These are phyloP conservation scores for Pedionomus torquatus DNA, from an alignment of 2,113 vertebrate genomes.

Conservation along the genomic window DNA sequence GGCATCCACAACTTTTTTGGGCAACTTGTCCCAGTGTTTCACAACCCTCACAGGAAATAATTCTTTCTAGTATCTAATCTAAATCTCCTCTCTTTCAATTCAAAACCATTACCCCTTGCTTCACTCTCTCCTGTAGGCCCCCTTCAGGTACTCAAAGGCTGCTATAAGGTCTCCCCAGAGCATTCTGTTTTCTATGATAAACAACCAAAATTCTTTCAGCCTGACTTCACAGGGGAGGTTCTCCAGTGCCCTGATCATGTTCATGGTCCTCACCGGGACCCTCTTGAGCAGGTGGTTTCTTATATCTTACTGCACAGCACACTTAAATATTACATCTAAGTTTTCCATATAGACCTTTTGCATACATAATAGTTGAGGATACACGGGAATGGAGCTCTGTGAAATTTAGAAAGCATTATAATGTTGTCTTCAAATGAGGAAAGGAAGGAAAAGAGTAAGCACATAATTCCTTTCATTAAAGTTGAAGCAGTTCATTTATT, in stretches of 20 bases:
- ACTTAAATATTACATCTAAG: not conserved
- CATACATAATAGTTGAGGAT: not conserved
- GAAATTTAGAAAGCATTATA: not conserved
- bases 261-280: not conserved
- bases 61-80: not conserved
- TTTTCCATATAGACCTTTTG: not conserved
- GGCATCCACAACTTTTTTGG: too few species aligned
- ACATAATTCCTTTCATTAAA: not conserved
- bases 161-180: accelerated
- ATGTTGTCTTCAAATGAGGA: not conserved
- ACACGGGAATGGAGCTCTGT: not conserved
- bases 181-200: not conserved
- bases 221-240: not conserved
- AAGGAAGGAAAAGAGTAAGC: not conserved
- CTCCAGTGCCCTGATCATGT: not conserved
- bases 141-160: not conserved
- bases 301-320: not conserved
- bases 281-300: not conserved
- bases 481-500: not conserved
- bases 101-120: not conserved
- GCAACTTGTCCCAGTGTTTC: not conserved
- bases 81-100: not conserved
- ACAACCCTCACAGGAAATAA: not conserved
- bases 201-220: not conserved
- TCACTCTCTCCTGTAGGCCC: not conserved